Conservation (phyloP, 2,888 invertebrate genomes). For the Habroteleia sp. region DNA sequence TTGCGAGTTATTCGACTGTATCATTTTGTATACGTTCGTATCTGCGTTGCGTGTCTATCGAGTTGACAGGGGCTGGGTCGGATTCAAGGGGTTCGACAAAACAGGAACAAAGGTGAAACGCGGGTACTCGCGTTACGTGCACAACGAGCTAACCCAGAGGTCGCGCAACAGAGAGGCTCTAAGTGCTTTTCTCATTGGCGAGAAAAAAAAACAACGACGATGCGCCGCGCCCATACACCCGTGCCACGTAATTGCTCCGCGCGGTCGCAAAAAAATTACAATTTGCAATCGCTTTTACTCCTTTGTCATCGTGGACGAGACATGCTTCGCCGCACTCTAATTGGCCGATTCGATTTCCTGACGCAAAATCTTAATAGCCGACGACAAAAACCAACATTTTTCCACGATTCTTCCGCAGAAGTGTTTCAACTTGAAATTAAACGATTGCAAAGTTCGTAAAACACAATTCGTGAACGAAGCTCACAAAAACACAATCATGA, state of each 20-base stretch:
- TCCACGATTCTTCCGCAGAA: too few relatives aligned
- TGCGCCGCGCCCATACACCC: constrained; percentile 2
- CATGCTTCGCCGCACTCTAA: constrained; percentile 15
- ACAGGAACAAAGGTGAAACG: constrained; percentile 36
- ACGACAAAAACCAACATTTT: too few relatives aligned
- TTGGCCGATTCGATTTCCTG: constrained; percentile 12
- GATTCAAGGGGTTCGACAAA: constrained; percentile 39
- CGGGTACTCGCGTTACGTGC: constrained; percentile 29
- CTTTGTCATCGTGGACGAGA: constrained; percentile 18
- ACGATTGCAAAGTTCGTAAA: too few relatives aligned
- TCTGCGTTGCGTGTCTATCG: constrained; percentile 38
- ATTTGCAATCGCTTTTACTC: constrained; percentile 23
- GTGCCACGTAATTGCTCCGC: constrained; percentile 8
- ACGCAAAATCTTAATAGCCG: constrained; percentile 2
- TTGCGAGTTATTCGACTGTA: constrained; percentile 36
- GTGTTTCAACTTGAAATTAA: too few relatives aligned
- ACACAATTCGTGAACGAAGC: too few relatives aligned
- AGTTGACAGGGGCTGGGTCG: constrained; percentile 1
- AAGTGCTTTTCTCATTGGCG: constrained; percentile 3
- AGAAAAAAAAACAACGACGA: constrained; percentile 8
- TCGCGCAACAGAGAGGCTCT: constrained; percentile 13
- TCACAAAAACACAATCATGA: too few relatives aligned
- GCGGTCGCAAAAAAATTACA: constrained; percentile 14
- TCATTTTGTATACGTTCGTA: constrained; percentile 27
- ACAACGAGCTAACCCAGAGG: constrained; percentile 23